Evolutionary conservation across 2,113 vertebrate species (phyloP), one percentile per base, ranked within the genome.

Genomic region (Morphnarchus princeps): DNA sequence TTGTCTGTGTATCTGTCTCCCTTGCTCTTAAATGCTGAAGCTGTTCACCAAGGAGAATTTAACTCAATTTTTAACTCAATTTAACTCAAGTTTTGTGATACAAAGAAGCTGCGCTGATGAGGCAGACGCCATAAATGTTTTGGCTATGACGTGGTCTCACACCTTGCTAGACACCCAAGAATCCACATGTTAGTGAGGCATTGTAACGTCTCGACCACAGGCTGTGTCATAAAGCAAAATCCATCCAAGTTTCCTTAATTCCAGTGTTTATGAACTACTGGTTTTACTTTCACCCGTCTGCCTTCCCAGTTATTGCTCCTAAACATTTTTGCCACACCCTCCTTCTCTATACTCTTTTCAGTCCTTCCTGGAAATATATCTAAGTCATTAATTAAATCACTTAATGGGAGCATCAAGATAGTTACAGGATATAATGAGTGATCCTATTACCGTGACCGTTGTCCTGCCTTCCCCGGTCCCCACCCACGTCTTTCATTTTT

Each of bases 301-400:
- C 88, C 86, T 67, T 58, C 71, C 32, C 2, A 10, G 5, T 18
- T 66, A 66, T 3, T 82, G 45, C 86, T 93, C 42, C 34, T 24
- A 11, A 74, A 71, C 40, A 1, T 40, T 77, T 82, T 62, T 93
- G 76, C 77, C 57, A 24, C 93, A 45, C 58, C 77, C 28, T 91
- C 73, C 61, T 87, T 42, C 91, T 72, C 77, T 89, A 54, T 69
- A 40, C 59, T 90, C 91, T 89, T 90, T 94, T 91, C 85, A 93
- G 0, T 85, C 88, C 84, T 95, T 93, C 89, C 74, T 95, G 89
- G 65, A 85, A 91, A 78, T 88, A 7, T 62, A 66, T 77, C 72
- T 85, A 36, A 72, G 84, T 77, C 84, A 62, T 91, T 95, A 91
- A 93, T 95, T 91, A 93, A 83, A 90, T 94, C 57, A 70, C 78